phyloP scores from a whole-genome alignment of 2,797 vertebrate genomes.

The Pipistrellus nathusii region DNA sequence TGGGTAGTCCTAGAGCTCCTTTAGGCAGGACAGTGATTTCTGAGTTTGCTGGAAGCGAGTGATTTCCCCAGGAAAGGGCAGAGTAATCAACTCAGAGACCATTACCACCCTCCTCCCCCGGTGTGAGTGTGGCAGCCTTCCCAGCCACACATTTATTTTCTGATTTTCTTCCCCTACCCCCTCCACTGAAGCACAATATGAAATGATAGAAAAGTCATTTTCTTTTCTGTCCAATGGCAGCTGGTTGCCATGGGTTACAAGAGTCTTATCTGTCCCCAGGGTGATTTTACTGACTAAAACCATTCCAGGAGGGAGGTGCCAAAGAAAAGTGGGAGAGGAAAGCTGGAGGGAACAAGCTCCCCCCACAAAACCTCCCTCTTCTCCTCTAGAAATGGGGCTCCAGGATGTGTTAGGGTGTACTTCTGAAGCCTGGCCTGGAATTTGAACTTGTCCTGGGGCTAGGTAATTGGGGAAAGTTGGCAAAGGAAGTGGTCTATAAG shows the following conservation, averaged over 20 bases:
- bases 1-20: slow-evolving; percentile 6
- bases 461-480: background rate
- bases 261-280: slow-evolving; percentile 76
- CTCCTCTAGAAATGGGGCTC: background rate
- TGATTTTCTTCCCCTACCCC: background rate
- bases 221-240: slow-evolving; percentile 76
- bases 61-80: slow-evolving; percentile 55
- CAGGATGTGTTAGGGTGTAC: background rate
- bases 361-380: accelerated
- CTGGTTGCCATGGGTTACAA: slow-evolving; percentile 84
- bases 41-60: slow-evolving; percentile 13
- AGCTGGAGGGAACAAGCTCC: background rate
- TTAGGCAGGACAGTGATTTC: background rate
- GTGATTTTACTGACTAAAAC: slow-evolving; percentile 75
- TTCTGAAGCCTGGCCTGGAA: background rate
- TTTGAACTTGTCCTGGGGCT: background rate
- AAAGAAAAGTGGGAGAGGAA: background rate
- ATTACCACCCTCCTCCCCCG: background rate
- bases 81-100: background rate
- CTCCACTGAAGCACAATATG: slow-evolving; percentile 69
- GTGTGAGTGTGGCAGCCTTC: background rate
- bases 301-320: slow-evolving; percentile 30
- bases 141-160: slow-evolving; percentile 50
- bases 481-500: background rate
- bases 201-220: slow-evolving; percentile 84